Conservation (phyloP, 2,113 vertebrate species). For the Cyprinodon variegatus region DNA sequence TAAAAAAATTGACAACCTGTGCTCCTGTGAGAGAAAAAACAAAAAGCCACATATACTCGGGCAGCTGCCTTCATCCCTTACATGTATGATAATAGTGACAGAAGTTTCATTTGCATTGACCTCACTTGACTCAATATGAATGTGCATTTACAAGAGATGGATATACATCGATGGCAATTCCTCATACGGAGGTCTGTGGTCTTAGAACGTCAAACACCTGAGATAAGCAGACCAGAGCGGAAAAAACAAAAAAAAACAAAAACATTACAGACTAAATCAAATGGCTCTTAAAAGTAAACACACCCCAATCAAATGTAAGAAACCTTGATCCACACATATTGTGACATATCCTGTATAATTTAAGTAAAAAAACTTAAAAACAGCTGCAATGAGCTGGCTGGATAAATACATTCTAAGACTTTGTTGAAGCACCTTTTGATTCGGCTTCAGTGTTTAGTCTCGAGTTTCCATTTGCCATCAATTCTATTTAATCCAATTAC, state of each 20-base stretch:
- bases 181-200: slow-evolving; percentile 69
- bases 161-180: slow-evolving; percentile 62
- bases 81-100: slow-evolving; percentile 42
- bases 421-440: no score
- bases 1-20: slow-evolving; percentile 54
- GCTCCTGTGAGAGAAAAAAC: slow-evolving; percentile 58
- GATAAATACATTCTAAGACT: neutral
- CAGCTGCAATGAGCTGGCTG: neutral
- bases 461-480: no score
- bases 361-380: neutral
- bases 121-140: slow-evolving; percentile 51
- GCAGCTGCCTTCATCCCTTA: slow-evolving; percentile 65
- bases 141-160: slow-evolving; percentile 60
- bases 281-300: neutral
- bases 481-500: no score
- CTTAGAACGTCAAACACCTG: slow-evolving; percentile 73
- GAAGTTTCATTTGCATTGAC: slow-evolving; percentile 42
- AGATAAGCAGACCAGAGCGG: slow-evolving; percentile 71
- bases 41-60: slow-evolving; percentile 62
- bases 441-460: no score
- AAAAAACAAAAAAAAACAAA: slow-evolving; percentile 37
- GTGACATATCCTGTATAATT: neutral
- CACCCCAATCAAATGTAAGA: neutral
- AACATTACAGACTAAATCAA: slow-evolving; percentile 41
- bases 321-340: neutral